These are phyloP conservation scores for Hycleus cichorii DNA, from an alignment of 1,140 invertebrate genomes.

Conservation along the genomic window DNA sequence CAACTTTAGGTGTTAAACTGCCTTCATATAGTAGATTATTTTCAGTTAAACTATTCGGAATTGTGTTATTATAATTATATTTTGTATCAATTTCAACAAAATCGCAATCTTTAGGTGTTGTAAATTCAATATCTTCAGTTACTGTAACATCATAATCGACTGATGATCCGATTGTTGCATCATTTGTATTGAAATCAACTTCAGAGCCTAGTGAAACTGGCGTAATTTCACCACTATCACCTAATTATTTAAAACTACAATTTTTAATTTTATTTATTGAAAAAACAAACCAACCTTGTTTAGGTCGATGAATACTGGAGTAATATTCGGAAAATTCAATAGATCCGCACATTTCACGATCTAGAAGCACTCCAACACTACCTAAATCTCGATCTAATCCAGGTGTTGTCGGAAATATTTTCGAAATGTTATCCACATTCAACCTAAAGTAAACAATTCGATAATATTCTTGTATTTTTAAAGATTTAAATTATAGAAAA, in stretches of 20 bases:
- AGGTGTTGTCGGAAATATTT: constrained; percentile 48
- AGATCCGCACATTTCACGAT: constrained; percentile 28
- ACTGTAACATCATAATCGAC: constrained; percentile 49
- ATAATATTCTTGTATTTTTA: not conserved
- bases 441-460: constrained; percentile 24
- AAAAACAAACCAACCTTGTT: constrained; percentile 20
- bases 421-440: constrained; percentile 38
- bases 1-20: constrained; percentile 11
- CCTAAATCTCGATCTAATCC: constrained; percentile 51
- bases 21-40: constrained; percentile 14
- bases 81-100: constrained; percentile 23
- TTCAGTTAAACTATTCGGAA: constrained; percentile 13
- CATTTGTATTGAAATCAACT: constrained; percentile 50
- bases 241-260: constrained; percentile 11
- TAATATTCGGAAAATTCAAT: constrained; percentile 35
- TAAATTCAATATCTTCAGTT: constrained; percentile 31
- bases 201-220: constrained; percentile 52
- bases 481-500: not conserved
- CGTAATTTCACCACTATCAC: constrained; percentile 51
- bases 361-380: constrained; percentile 47
- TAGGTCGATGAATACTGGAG: constrained; percentile 24
- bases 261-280: not conserved
- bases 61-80: constrained; percentile 19
- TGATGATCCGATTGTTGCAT: constrained; percentile 49
- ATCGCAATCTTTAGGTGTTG: constrained; percentile 14